Conservation (phyloP, 1,140 invertebrate genomes). For the Nebria ingens region DNA sequence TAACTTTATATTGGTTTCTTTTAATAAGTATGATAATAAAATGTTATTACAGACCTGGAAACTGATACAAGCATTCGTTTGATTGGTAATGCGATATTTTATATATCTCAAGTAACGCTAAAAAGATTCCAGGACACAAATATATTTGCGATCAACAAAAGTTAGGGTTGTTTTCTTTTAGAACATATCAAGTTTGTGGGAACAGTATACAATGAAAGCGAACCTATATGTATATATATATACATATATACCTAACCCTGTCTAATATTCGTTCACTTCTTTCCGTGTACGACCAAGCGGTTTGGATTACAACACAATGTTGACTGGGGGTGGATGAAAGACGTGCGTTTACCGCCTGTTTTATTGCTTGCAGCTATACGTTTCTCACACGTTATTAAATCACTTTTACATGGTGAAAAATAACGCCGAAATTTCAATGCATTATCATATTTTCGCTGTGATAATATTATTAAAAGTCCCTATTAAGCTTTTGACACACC, state of each 20-base stretch:
- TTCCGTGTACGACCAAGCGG: neutral
- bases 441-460: neutral
- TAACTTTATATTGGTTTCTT: too few species aligned
- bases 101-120: too few species aligned
- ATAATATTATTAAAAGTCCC: neutral
- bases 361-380: neutral
- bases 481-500: too few species aligned
- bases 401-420: neutral
- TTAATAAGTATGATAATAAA: too few species aligned
- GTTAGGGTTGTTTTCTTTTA: too few species aligned
- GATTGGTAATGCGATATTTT: too few species aligned
- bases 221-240: neutral
- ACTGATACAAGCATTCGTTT: too few species aligned
- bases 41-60: too few species aligned
- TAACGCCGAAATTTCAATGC: neutral
- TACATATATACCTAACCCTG: slow-evolving; percentile 2
- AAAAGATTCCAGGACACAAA: too few species aligned
- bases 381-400: slow-evolving; percentile 6
- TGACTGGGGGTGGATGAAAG: neutral
- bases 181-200: neutral
- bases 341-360: neutral
- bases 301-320: slow-evolving; percentile 7
- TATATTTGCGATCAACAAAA: too few species aligned
- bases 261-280: neutral
- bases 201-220: neutral